These are phyloP conservation scores for Melangyna quadrimaculata DNA, from an alignment of 2,888 invertebrate genomes.

Conservation along the genomic window DNA sequence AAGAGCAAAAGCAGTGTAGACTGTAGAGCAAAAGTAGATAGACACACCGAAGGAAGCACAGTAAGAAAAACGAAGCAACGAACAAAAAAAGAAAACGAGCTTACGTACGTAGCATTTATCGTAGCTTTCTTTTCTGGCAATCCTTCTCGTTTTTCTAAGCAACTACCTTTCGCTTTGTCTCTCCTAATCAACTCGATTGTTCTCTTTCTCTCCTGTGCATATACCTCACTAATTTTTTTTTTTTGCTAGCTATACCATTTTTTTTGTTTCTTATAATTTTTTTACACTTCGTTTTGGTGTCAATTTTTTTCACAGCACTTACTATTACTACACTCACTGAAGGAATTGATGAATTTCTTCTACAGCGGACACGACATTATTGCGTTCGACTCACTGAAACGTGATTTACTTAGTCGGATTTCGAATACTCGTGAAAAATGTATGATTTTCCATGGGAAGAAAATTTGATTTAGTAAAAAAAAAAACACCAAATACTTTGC, in stretches of 20 bases:
- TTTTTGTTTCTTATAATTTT: slow-evolving; percentile 36
- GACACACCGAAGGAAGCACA: slow-evolving; percentile 39
- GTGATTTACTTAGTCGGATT: slow-evolving; percentile 39
- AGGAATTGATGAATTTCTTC: slow-evolving; percentile 37
- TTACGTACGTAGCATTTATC: slow-evolving; percentile 54
- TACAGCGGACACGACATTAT: slow-evolving; percentile 53
- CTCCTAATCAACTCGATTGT: not conserved
- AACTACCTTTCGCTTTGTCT: slow-evolving; percentile 21
- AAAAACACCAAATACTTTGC: slow-evolving; percentile 52
- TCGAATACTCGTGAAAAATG: slow-evolving; percentile 26
- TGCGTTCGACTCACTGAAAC: slow-evolving; percentile 34
- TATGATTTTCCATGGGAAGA: slow-evolving; percentile 49
- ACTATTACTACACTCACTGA: slow-evolving; percentile 50
- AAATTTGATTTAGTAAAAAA: slow-evolving; percentile 32
- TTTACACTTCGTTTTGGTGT: slow-evolving; percentile 41
- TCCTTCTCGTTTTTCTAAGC: slow-evolving; percentile 35
- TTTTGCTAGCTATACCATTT: slow-evolving; percentile 36
- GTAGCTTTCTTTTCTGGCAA: slow-evolving; percentile 38
- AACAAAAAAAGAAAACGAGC: slow-evolving; percentile 34
- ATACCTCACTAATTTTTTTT: slow-evolving; percentile 14
- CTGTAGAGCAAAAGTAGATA: slow-evolving; percentile 15
- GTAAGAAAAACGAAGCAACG: slow-evolving; percentile 13
- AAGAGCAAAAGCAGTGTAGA: slow-evolving; percentile 22
- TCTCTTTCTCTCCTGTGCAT: slow-evolving; percentile 12
- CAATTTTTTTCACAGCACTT: slow-evolving; percentile 46